Conservation (phyloP, 2,888 invertebrate species). For the Ditula angustiorana region DNA sequence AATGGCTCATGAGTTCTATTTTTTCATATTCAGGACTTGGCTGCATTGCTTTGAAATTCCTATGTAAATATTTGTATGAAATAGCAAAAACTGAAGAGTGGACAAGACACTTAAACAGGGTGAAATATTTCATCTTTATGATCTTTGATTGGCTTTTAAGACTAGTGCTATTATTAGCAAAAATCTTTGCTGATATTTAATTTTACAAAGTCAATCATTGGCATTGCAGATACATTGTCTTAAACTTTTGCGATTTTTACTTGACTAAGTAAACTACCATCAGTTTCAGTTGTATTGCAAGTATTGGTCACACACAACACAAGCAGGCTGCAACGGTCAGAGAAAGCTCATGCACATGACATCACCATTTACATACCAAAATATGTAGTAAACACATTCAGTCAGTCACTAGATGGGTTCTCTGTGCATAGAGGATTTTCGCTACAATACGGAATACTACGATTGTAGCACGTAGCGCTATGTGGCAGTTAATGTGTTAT, state of each 20-base stretch:
- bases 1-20: too few species aligned
- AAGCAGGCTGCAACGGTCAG: too few species aligned
- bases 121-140: constrained; percentile 73
- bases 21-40: too few species aligned
- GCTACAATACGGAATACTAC: too few species aligned
- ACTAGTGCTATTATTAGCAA: constrained; percentile 8
- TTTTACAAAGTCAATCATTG: constrained; percentile 43
- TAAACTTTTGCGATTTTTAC: background rate
- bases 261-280: background rate
- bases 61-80: constrained; percentile 62
- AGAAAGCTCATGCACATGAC: too few species aligned
- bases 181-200: background rate
- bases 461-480: too few species aligned
- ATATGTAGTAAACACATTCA: too few species aligned
- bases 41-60: background rate
- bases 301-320: background rate
- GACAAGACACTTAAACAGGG: constrained; percentile 57
- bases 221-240: background rate
- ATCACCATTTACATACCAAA: too few species aligned
- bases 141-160: constrained; percentile 65
- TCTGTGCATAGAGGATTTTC: too few species aligned
- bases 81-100: constrained; percentile 74
- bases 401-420: too few species aligned
- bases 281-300: background rate
- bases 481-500: too few species aligned